Evolutionary conservation across 2,113 vertebrate genomes (phyloP).

Genomic region (Sarotherodon lohbergeri): DNA sequence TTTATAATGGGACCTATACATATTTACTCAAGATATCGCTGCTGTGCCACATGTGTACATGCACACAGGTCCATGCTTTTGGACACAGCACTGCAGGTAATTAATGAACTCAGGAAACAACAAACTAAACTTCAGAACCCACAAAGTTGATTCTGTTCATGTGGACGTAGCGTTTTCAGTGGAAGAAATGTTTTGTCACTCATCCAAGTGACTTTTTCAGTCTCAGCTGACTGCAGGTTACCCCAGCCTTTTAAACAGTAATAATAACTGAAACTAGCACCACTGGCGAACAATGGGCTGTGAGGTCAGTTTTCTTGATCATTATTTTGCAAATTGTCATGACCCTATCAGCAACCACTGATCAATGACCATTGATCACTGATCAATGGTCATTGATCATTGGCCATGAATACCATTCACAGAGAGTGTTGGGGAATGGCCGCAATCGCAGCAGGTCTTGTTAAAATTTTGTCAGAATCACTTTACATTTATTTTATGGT

Average conservation of each 20-base stretch:
- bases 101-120: not conserved
- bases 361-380: not conserved
- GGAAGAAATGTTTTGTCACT: not conserved
- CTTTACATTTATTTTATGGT: not conserved
- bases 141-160: not conserved
- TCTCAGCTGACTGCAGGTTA: not conserved
- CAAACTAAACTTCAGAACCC: not conserved
- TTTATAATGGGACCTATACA: not conserved
- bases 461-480: not conserved
- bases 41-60: not conserved
- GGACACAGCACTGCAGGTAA: not conserved
- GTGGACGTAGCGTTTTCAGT: not conserved
- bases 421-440: not conserved
- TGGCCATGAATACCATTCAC: not conserved
- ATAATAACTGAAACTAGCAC: not conserved
- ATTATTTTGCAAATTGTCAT: not conserved
- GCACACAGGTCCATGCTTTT: not conserved
- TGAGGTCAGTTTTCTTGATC: not conserved
- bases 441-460: not conserved
- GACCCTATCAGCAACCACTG: not conserved
- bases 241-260: not conserved
- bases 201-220: not conserved
- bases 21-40: not conserved
- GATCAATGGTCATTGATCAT: not conserved
- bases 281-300: not conserved